Evolutionary conservation across 2,797 vertebrate genomes (phyloP), one percentile per base, ranked within the genome.

Genomic region (Gallinago stenura): DNA sequence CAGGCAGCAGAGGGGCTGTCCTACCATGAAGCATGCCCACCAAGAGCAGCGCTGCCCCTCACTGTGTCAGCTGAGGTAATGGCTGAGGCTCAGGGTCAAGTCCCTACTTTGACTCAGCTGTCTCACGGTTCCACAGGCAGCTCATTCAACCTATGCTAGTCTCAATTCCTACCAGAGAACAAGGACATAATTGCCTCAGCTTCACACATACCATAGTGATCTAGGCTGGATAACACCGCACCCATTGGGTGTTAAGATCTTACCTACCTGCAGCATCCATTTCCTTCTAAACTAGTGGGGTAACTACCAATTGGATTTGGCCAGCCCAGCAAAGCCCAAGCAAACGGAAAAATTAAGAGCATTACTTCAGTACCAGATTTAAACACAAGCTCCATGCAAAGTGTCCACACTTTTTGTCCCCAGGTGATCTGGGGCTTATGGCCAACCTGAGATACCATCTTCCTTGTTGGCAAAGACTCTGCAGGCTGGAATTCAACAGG

Each of bases 21-120:
- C 31, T 15, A 12, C 15, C 15, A 25, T 4, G 22, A 17, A 1
- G 2, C 2, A n/a, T 12, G 6, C 21, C 28, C 33, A 6, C 19
- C 7, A 25, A 16, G 17, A 53, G 64, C 39, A 46, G 45, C 20
- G 35, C 51, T 56, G 57, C 24, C 31, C 81, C 9, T 31, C 35
- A 3, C 65, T 2, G 26, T 46, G 24, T 50, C 41, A 45, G 50
- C 45, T 33, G 17, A 28, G 37, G 19, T 21, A 73, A 45, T 0
- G 17, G 28, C 46, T 48, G 25, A 45, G 41, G 26, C 33, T 76
- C 24, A 7, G 58, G 22, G 25, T 51, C 58, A 37, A 56, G 41
- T 61, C 54, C 37, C 43, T 77, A 33, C 50, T 69, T 39, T 72
- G 80, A 39, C 39, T 35, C 35, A 18, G 26, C 46, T 66, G 43